These are phyloP conservation scores for Lates calcarifer DNA, from an alignment of 2,113 vertebrate genomes.

Conservation along the genomic window DNA sequence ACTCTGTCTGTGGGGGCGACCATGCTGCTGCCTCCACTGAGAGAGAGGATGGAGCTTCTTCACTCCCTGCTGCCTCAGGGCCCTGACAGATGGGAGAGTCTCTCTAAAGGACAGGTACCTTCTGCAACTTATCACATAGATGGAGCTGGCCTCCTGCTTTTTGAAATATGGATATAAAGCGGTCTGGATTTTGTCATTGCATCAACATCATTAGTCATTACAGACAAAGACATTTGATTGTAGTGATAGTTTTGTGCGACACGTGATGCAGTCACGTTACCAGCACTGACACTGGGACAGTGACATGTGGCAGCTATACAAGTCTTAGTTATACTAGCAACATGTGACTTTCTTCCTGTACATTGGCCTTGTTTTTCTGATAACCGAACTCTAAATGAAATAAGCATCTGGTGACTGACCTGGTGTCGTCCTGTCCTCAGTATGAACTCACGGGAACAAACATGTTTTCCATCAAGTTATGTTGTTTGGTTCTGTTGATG, in stretches of 20 bases:
- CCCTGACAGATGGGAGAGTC: slow-evolving; percentile 97
- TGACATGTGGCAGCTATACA: too few species aligned
- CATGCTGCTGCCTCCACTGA: slow-evolving; percentile 95
- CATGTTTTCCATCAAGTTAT: neutral
- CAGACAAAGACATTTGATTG: too few species aligned
- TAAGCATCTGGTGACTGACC: neutral
- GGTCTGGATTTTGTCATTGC: too few species aligned
- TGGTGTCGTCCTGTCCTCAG: neutral
- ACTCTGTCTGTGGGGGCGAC: slow-evolving; percentile 98
- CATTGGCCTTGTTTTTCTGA: neutral
- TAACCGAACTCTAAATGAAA: neutral
- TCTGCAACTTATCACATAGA: too few species aligned
- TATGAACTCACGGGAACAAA: neutral
- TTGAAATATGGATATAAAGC: neutral
- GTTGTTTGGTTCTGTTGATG: neutral
- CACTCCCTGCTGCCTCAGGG: slow-evolving; percentile 97
- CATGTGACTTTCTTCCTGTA: neutral
- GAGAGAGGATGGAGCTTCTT: slow-evolving; percentile 97
- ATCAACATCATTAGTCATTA: too few species aligned
- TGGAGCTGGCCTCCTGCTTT: neutral
- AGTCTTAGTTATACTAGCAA: too few species aligned
- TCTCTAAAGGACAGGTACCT: slow-evolving; percentile 97
- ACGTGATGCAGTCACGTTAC: too few species aligned
- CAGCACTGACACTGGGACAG: too few species aligned
- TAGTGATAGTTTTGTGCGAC: too few species aligned